Base-by-base conservation (phyloP, 1,140 invertebrate species). In the Philopotamus ludificatus region DNA sequence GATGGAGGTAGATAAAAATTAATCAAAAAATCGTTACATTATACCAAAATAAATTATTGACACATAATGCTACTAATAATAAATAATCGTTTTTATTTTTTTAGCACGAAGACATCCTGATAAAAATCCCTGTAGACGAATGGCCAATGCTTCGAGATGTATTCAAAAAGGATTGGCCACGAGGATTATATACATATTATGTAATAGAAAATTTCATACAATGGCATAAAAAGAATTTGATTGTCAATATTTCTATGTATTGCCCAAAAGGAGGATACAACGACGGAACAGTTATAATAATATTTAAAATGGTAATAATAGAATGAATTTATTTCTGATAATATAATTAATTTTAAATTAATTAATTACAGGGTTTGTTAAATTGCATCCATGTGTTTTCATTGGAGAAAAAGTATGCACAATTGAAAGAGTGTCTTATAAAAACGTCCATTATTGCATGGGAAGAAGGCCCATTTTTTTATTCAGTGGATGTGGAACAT, bases 401-500 rank as follows among this genome's bases (percentile, higher is more conserved):
- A 1, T 53, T 66, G n/a, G 64, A 71, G 16, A 57, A 57, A 44
- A 49, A 26, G 9, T 59, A 61, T 26, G 16, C 20, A 22, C 49
- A 22, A 1, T 60, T 71, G 1, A 57, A 58, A 44, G 61, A 71
- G 3, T 39, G 41, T 28, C 49, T 71, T 2, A 2, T 2, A 8
- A 59, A 58, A 23, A 66, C 67, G 2, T 59, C 58, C 39, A n/a
- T 23, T 4, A 18, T 70, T 9, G 39, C 62, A 22, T 71, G 67
- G 66, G 41, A n/a, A 1, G 3, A 59, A 15, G 65, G 61, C 25
- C 50, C 51, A 8, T 64, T 57, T 9, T 15, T 73, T 62, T 72
- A 71, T 41, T 61, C 59, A 1, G 55, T 70, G n/a, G 66, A 72
- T 18, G 28, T 65, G 18, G 62, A 72, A 9, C 65, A 72, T 25